These are phyloP conservation scores for Argya squamiceps DNA, from an alignment of 2,797 vertebrate genomes.

Conservation along the genomic window DNA sequence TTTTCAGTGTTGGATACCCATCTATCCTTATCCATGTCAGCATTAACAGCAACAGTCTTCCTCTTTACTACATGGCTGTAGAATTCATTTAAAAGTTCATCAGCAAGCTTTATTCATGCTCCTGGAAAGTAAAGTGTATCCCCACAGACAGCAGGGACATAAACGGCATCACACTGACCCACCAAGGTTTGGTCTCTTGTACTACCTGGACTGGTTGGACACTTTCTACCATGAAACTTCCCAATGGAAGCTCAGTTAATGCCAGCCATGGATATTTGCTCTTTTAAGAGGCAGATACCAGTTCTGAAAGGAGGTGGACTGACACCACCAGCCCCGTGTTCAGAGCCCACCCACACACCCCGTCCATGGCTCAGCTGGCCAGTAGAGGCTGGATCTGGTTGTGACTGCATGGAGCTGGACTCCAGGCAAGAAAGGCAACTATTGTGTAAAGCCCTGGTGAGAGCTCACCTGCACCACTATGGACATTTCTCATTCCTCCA, in stretches of 20 bases:
- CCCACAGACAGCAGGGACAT: neutral
- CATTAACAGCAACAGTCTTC: neutral
- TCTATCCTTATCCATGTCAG: neutral
- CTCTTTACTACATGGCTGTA: neutral
- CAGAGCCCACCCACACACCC: neutral
- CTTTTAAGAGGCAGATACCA: neutral
- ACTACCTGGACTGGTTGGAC: neutral
- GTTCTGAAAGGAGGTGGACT: neutral
- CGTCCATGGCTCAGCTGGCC: rapidly evolving
- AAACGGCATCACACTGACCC: rapidly evolving
- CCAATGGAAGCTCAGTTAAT: neutral
- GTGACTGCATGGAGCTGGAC: neutral
- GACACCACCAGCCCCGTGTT: neutral
- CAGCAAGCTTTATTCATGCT: neutral
- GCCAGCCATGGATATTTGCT: neutral
- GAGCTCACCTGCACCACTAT: neutral
- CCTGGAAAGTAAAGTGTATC: neutral
- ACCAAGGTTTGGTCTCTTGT: neutral
- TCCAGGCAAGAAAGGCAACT: neutral
- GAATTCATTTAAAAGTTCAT: neutral
- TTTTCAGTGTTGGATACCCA: neutral
- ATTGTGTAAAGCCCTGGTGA: neutral
- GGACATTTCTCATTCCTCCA: neutral
- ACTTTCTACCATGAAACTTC: neutral
- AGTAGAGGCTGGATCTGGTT: rapidly evolving